Base-by-base conservation (phyloP, 2,113 vertebrate species). In the Coturnix japonica region DNA sequence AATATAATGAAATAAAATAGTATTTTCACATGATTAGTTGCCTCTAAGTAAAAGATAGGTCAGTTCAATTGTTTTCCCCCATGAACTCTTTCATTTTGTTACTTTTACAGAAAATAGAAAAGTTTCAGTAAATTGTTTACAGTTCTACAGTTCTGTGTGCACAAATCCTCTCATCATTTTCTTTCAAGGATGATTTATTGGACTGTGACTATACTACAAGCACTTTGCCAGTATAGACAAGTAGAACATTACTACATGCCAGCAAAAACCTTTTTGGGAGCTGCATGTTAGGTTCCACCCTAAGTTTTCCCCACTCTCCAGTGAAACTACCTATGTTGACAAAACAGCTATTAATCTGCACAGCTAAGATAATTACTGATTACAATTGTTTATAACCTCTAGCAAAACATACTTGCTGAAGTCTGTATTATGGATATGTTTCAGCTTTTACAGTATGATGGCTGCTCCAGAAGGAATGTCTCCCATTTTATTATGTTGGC, bases 341-440 rank as follows among this genome's bases (percentile, higher is more conserved):
- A 95, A 95, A 96, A 96, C 65, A 94, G 15, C 21, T 65, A 91
- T 94, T 92, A 91, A 94, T 95, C 79, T 95, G 33, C 75, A 82
- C 33, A 85, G 69, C 30, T 91, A 66, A 89, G 91, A 69, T 94
- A 94, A 92, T 95, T 94, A 89, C 28, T 77, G 82, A 94, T 94
- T 94, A 91, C 20, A 77, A 56, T 85, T 92, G 64, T 82, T 95
- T 41, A 51, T 77, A 92, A 89, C 79, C 75, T 41, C 41, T 20
- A 63, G 93, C 67, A 85, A 91, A 91, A 86, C 69, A 86, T 22
- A 81, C 18, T 33, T 93, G 35, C 37, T 54, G 35, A 91, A 87
- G 47, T n/a, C 47, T 78, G 9, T 53, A 51, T 64, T 77, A 22
- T 19, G 28, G 51, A 8, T 37, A 83, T 67, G 61, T 90, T 91